Base-by-base conservation (phyloP, 2,888 invertebrate species). In the Eremobia ochroleuca region DNA sequence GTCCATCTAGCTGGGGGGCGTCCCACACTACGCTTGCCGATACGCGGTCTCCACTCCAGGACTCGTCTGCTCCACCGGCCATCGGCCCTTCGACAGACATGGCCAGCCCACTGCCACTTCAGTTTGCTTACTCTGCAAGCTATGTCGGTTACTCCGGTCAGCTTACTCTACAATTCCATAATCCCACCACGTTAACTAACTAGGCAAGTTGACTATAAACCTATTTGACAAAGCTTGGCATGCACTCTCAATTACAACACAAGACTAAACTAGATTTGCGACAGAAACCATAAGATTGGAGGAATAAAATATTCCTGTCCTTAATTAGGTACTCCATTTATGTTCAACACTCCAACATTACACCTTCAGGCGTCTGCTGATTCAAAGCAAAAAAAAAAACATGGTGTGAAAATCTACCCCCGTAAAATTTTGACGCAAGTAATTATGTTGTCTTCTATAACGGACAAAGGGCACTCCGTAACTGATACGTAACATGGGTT, bases 401-500 rank as follows among this genome's bases (percentile, higher is more conserved):
- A 46, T 52, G 67, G 49, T 69, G 72, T 72, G 25, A 58, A 49
- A 79, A 62, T 73, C 49, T 58, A 65, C 52, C 75, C 77, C 55
- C 58, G 59, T 70, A 31, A n/a, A 73, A 82, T 84, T 79, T 70
- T 61, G 69, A 68, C 65, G 66, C 68, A 18, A 73, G 69, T 86
- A 82, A 86, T 86, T 80, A 82, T 77, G 66, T 74, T 80, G 61
- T 79, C 34, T 71, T 73, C 75, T 75, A 55, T 72, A 76, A 62
- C 68, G 37, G 79, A 88, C 88, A 88, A 89, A 88, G 87, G 85
- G 82, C 73, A 82, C 72, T 75, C 69, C 81, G 79, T 86, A 87
- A 85, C 87, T 87, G 87, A 90, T 91, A 89, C 79, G 85, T 90
- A 87, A 91, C 90, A 86, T 78, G 89, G 90, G 90, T 90, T 79